Conservation (phyloP, 1,140 invertebrate genomes). For the Drosophila seguyi region DNA sequence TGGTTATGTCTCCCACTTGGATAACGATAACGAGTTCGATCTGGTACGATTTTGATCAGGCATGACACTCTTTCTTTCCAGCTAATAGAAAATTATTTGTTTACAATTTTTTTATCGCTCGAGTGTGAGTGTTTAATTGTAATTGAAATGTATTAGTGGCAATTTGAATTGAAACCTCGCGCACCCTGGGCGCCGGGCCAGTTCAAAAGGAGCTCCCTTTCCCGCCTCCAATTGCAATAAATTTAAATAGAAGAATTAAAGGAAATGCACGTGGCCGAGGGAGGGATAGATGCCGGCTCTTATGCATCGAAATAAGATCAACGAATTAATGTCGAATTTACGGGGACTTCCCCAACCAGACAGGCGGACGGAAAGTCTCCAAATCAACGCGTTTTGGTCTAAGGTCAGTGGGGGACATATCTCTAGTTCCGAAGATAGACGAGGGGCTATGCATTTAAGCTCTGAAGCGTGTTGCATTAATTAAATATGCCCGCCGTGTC, state of each 20-base stretch:
- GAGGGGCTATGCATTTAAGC: slow-evolving; percentile 21
- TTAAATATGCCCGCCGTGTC: slow-evolving; percentile 44
- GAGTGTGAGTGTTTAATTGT: slow-evolving; percentile 57
- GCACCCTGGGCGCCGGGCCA: slow-evolving; percentile 14
- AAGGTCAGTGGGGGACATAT: slow-evolving; percentile 27
- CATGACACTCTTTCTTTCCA: slow-evolving; percentile 35
- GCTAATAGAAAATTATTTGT: slow-evolving; percentile 83
- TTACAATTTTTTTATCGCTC: slow-evolving; percentile 55
- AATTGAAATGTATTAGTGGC: slow-evolving; percentile 72
- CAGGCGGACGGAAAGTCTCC: slow-evolving; percentile 20
- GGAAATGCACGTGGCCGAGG: slow-evolving; percentile 22
- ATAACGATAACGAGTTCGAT: slow-evolving; percentile 80
- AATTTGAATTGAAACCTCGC: slow-evolving; percentile 50
- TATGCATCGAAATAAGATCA: slow-evolving; percentile 25
- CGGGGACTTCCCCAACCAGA: slow-evolving; percentile 8
- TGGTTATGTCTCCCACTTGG: slow-evolving; percentile 58
- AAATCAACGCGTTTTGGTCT: slow-evolving; percentile 17
- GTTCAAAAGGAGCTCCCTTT: slow-evolving; percentile 26
- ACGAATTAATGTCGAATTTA: slow-evolving; percentile 10
- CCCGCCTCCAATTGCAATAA: slow-evolving; percentile 48
- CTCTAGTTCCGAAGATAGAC: slow-evolving; percentile 19
- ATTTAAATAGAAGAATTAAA: slow-evolving; percentile 43
- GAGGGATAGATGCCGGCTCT: neutral
- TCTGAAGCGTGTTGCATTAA: slow-evolving; percentile 51
- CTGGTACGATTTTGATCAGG: slow-evolving; percentile 71